A percentile compares a stretch with the other conserved stretches of the same genome.
Evolutionary conservation across 1,140 invertebrate genomes (phyloP).

Genomic region (Uloborus diversus): DNA sequence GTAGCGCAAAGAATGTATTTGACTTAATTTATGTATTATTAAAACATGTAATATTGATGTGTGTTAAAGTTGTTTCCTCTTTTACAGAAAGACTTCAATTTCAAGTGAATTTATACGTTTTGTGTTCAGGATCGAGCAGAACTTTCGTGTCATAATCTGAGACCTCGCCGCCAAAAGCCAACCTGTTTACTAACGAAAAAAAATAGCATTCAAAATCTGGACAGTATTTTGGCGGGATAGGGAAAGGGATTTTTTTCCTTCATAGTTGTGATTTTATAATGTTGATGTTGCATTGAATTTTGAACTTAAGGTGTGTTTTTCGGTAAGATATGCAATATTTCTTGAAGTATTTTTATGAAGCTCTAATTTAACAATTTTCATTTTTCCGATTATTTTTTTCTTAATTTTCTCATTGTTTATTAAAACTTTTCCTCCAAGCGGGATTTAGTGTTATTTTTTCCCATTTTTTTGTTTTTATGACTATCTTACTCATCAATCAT

Average conservation of each 20-base stretch:
- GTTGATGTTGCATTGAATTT: background rate
- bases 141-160: no score
- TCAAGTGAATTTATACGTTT: no score
- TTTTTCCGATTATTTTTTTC: background rate
- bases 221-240: background rate
- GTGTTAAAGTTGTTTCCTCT: no score
- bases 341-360: background rate
- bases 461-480: no score
- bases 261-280: background rate
- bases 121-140: no score
- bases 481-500: background rate
- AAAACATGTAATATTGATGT: no score
- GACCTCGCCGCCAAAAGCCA: conserved; percentile 45
- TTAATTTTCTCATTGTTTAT: background rate
- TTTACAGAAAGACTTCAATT: no score
- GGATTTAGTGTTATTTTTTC: no score
- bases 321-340: background rate
- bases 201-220: background rate
- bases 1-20: no score
- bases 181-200: conserved; percentile 48
- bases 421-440: background rate
- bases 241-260: background rate
- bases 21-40: no score
- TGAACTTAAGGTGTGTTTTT: background rate
- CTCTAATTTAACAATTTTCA: background rate